Evolutionary conservation across 2,888 invertebrate species (phyloP), one percentile per base, ranked within the genome.

Genomic region (Nomada fucata): DNA sequence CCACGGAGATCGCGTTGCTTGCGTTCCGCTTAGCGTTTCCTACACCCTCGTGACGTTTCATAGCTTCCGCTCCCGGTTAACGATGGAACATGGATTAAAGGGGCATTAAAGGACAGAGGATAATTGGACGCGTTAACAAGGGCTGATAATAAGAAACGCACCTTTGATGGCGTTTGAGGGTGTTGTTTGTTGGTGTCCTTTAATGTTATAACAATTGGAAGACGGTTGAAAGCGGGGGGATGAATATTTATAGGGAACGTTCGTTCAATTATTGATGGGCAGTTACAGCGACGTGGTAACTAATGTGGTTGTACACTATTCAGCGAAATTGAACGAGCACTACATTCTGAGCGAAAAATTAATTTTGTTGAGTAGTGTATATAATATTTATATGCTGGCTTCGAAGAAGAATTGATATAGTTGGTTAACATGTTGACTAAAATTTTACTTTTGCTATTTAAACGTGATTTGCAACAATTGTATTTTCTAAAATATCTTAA

Each of bases 1-100:
- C 70, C 59, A 50, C 68, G 57, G 57, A 50, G 78, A 75, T 79
- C 75, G 72, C 63, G 65, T 84, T 81, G 74, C 75, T 69, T 61
- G 75, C 52, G 52, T 72, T 47, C 50, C 47, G 74, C 73, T 83
- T 79, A 74, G 65, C 53, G 60, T 29, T 50, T 44, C 71, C 61
- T 52, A 44, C 57, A 64, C 64, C 68, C 52, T 50, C 57, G 57
- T n/a, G 23, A 36, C 55, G 42, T 78, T 57, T 74, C 55, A 44
- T 65, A 53, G 36, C 65, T 67, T 70, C 36, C 70, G 36, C 15
- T 42, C 5, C 23, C 23, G 68, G 26, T 29, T 80, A 63, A 73
- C 53, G 60, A 61, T 18, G 50, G 9, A 26, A 23, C 11, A 29
- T 26, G 29, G 20, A 29, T 26, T 18, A n/a, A 5, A 65, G 13